These are phyloP conservation scores for Campoplex nolae DNA, from an alignment of 2,888 invertebrate species.

Conservation along the genomic window DNA sequence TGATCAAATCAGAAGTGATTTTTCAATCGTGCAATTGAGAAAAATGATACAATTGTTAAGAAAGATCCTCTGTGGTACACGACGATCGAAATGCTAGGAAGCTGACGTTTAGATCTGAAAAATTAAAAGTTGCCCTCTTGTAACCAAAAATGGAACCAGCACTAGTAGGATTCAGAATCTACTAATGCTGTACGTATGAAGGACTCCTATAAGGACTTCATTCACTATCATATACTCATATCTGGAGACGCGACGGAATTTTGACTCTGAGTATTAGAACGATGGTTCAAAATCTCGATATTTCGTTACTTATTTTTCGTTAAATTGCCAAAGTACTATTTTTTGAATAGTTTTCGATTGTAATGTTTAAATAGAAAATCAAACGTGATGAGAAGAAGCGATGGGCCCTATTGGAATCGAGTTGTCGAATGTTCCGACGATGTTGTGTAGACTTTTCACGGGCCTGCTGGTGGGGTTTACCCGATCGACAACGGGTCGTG, in stretches of 20 bases:
- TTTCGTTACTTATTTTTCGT: too few species aligned
- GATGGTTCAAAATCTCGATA: too few species aligned
- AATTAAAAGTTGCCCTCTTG: neutral
- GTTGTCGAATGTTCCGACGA: slow-evolving; percentile 57
- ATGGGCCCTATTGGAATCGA: slow-evolving; percentile 17
- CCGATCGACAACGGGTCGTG: slow-evolving; percentile 76
- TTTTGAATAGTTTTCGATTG: slow-evolving; percentile 1
- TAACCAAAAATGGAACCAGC: neutral
- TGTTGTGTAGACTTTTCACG: slow-evolving; percentile 78
- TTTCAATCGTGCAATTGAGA: neutral
- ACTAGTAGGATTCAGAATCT: neutral
- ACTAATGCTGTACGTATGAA: neutral
- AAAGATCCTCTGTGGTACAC: too few species aligned
- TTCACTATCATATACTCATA: neutral
- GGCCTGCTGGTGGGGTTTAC: slow-evolving; percentile 80
- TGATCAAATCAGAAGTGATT: slow-evolving; percentile 3
- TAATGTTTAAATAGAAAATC: slow-evolving; percentile 8
- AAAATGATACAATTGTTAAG: neutral
- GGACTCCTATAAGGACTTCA: neutral
- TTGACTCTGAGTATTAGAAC: too few species aligned
- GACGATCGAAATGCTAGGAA: too few species aligned
- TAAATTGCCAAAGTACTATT: neutral
- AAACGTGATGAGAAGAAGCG: neutral
- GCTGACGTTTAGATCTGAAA: neutral
- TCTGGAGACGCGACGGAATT: neutral